phyloP scores from a whole-genome alignment of 1,140 invertebrate species.

The Alviniconcha marisindica region DNA sequence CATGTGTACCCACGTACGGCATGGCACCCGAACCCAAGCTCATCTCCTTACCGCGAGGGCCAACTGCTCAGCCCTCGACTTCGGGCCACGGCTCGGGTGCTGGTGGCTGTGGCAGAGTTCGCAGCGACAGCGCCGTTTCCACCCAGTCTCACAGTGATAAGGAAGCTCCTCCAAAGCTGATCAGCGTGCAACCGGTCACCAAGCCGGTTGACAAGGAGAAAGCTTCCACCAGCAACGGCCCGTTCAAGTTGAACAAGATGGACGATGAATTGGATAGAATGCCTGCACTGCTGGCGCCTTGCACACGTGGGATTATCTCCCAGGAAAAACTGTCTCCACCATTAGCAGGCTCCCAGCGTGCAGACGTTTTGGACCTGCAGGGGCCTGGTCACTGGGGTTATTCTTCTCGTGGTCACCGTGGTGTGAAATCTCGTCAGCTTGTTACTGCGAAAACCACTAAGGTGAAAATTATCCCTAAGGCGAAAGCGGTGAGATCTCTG shows the following conservation, averaged over 20 bases:
- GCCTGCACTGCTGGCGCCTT: constrained; percentile 32
- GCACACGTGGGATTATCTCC: constrained; percentile 13
- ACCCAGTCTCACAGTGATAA: neutral
- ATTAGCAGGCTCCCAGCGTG: constrained; percentile 26
- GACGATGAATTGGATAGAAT: constrained; percentile 32
- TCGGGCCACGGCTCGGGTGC: neutral
- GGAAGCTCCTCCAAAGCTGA: neutral
- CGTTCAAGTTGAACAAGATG: neutral
- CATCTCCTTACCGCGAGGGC: constrained; percentile 25
- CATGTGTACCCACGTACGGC: constrained; percentile 34
- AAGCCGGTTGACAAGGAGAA: constrained; percentile 22
- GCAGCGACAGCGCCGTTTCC: constrained; percentile 19
- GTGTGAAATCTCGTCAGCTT: neutral
- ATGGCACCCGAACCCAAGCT: constrained; percentile 36
- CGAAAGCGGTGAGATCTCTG: neutral
- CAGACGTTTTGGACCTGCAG: constrained; percentile 22
- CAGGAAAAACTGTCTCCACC: constrained; percentile 40
- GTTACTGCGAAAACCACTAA: neutral
- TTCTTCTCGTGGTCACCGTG: neutral
- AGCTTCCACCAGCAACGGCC: constrained; percentile 1
- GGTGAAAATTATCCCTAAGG: too few relatives aligned
- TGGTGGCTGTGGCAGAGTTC: neutral
- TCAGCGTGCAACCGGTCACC: neutral
- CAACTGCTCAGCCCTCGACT: neutral
- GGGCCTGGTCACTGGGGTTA: constrained; percentile 2